Conservation (phyloP, 2,888 invertebrate species). For the Heliconius erato region DNA sequence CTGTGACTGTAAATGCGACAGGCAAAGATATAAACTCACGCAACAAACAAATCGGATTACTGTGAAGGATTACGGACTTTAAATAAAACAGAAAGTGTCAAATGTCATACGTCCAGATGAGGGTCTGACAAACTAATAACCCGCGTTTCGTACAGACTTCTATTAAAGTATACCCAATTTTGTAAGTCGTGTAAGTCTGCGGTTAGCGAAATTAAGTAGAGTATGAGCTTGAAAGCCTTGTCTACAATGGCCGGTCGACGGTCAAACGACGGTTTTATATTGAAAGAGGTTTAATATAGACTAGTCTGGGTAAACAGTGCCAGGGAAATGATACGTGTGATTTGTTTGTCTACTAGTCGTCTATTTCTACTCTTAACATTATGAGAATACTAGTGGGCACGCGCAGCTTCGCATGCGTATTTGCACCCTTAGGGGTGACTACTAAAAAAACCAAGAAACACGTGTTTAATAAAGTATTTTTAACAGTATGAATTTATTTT, state of each 20-base stretch:
- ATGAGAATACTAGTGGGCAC: no score
- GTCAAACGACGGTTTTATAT: constrained; percentile 12
- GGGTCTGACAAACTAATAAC: constrained; percentile 54
- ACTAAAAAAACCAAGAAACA: no score
- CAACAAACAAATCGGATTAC: constrained; percentile 10
- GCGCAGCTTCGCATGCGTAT: no score
- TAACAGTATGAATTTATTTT: no score
- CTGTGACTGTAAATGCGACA: no score
- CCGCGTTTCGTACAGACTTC: constrained; percentile 22
- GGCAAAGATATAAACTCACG: not conserved
- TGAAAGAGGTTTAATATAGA: constrained; percentile 15
- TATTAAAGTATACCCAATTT: constrained; percentile 33
- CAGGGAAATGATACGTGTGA: constrained; percentile 2
- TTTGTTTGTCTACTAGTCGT: constrained; percentile 18
- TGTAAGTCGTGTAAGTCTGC: constrained; percentile 16
- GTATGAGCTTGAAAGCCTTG: not conserved
- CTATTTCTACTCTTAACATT: not conserved
- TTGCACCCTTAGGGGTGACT: no score
- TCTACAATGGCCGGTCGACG: not conserved
- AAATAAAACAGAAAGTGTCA: constrained; percentile 45
- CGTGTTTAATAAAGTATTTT: no score
- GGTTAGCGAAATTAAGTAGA: constrained; percentile 25
- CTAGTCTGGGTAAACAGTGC: constrained; percentile 4
- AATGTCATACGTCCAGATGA: constrained; percentile 48
- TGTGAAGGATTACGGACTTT: constrained; percentile 28